These are phyloP conservation scores for Drosophila teissieri DNA, from an alignment of 1,140 invertebrate species.

Conservation along the genomic window DNA sequence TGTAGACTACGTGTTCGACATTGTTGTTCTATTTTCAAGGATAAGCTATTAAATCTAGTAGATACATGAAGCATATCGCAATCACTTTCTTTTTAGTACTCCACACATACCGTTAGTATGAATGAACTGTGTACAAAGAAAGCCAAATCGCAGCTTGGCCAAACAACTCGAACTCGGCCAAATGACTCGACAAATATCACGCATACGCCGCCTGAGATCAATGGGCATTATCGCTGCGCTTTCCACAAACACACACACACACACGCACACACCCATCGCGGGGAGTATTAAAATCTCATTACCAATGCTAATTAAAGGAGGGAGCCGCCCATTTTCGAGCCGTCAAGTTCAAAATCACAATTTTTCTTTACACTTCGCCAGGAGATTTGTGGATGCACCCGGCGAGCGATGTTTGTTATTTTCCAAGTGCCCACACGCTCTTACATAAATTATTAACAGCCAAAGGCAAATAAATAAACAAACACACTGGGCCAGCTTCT, in stretches of 20 bases:
- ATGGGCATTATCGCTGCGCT: constrained; percentile 43
- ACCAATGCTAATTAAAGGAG: constrained; percentile 74
- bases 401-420: constrained; percentile 73
- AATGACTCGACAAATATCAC: constrained; percentile 74
- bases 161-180: constrained; percentile 33
- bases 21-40: neutral
- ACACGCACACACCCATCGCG: constrained; percentile 12
- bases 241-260: constrained; percentile 62
- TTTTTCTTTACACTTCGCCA: constrained; percentile 39
- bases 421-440: constrained; percentile 79
- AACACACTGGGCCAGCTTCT: constrained; percentile 64
- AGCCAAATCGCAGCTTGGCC: constrained; percentile 43
- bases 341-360: constrained; percentile 58
- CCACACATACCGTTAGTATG: constrained; percentile 35
- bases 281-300: constrained; percentile 76
- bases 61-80: too few relatives aligned
- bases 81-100: constrained; percentile 29
- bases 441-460: constrained; percentile 83
- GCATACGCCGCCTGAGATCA: constrained; percentile 58
- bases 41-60: too few relatives aligned
- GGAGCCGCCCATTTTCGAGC: constrained; percentile 11
- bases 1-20: neutral
- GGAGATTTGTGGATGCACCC: constrained; percentile 28
- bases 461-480: constrained; percentile 80
- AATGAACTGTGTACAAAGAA: constrained; percentile 47